Evolutionary conservation across 2,888 invertebrate genomes (phyloP).

Genomic region (Melinaea marsaeus): DNA sequence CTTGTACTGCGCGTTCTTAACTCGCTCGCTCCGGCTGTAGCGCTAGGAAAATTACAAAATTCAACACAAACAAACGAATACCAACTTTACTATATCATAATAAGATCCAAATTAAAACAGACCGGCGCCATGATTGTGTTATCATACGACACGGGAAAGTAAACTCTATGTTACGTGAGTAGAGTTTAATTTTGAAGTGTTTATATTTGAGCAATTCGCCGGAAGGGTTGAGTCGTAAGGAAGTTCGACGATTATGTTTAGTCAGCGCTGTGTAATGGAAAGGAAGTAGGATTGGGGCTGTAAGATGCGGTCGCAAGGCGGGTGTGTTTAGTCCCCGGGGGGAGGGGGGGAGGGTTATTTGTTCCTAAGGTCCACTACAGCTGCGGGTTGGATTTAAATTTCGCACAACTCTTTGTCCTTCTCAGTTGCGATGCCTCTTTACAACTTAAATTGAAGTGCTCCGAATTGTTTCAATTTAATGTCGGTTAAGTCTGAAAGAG

Average conservation of each 20-base stretch:
- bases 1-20: slow-evolving; percentile 74
- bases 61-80: slow-evolving; percentile 34
- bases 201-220: slow-evolving; percentile 55
- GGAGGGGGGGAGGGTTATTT: slow-evolving; percentile 65
- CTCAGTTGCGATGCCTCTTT: slow-evolving; percentile 67
- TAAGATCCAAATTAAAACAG: slow-evolving; percentile 25
- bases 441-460: slow-evolving; percentile 67
- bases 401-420: slow-evolving; percentile 68
- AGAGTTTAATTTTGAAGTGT: slow-evolving; percentile 47
- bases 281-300: slow-evolving; percentile 77
- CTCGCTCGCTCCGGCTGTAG: slow-evolving; percentile 72
- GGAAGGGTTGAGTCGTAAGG: slow-evolving; percentile 78
- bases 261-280: slow-evolving; percentile 74
- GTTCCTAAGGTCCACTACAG: slow-evolving; percentile 72
- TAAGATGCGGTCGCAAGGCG: slow-evolving; percentile 77
- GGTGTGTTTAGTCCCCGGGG: slow-evolving; percentile 46
- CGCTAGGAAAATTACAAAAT: slow-evolving; percentile 74
- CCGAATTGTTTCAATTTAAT: slow-evolving; percentile 47
- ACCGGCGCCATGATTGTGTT: slow-evolving; percentile 26
- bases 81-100: slow-evolving; percentile 19
- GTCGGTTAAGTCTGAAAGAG: slow-evolving; percentile 32
- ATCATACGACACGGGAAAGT: slow-evolving; percentile 29
- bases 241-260: slow-evolving; percentile 78
- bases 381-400: slow-evolving; percentile 73
- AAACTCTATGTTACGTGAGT: slow-evolving; percentile 43